Conservation (phyloP, 2,797 vertebrate species). For the Sebastes taczanowskii region DNA sequence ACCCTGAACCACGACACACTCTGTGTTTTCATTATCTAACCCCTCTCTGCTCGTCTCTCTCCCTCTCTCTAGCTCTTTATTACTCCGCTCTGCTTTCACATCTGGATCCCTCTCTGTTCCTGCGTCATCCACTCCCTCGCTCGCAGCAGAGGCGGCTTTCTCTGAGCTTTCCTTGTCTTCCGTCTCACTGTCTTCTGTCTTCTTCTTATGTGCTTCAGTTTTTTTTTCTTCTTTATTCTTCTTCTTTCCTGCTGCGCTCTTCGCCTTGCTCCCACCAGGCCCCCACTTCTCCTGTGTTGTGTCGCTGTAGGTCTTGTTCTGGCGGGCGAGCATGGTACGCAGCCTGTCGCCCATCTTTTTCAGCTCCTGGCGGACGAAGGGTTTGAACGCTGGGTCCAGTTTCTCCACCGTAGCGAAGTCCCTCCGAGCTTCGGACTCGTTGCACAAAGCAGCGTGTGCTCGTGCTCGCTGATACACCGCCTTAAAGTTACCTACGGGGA, state of each 20-base stretch:
- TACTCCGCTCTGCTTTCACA: constrained; percentile 10
- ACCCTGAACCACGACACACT: constrained; percentile 24
- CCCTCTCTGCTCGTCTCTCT: constrained; percentile 22
- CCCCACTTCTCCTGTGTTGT: constrained; percentile 74
- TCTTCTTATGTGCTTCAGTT: constrained; percentile 11
- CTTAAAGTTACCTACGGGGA: constrained; percentile 79
- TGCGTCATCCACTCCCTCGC: constrained; percentile 16
- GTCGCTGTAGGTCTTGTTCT: constrained; percentile 82
- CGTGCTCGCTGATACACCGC: constrained; percentile 79
- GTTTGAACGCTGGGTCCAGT: constrained; percentile 78
- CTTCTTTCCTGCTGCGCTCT: constrained; percentile 37
- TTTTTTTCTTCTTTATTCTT: constrained; percentile 38
- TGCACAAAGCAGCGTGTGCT: constrained; percentile 78
- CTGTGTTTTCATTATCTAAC: constrained; percentile 57
- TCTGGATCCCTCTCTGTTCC: constrained; percentile 30
- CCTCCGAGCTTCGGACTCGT: constrained; percentile 70
- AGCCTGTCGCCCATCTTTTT: constrained; percentile 72
- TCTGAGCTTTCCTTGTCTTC: constrained; percentile 32
- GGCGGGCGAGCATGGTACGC: constrained; percentile 47
- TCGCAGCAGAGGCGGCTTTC: constrained; percentile 23
- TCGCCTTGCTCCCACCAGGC: constrained; percentile 49
- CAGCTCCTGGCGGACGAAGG: constrained; percentile 73
- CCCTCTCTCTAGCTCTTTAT: constrained; percentile 37
- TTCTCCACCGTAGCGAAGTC: constrained; percentile 74
- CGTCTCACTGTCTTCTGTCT: neutral